These are phyloP conservation scores for Drymodes brunneopygia DNA, from an alignment of 2,113 vertebrate genomes.

Conservation along the genomic window DNA sequence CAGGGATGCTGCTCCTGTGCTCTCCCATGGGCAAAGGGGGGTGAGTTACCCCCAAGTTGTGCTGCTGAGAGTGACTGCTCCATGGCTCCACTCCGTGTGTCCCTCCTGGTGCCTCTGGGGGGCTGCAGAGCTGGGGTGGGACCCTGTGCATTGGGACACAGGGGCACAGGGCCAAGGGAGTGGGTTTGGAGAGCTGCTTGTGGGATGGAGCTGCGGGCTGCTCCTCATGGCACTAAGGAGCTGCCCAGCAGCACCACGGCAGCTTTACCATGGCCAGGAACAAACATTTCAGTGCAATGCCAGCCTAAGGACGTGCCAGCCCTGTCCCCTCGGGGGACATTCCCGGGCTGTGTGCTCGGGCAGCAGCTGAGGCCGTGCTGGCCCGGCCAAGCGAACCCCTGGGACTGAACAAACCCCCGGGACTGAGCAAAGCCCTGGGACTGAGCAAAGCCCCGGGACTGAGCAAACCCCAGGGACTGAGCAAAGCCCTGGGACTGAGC, in stretches of 20 bases:
- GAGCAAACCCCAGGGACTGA: too few relatives aligned
- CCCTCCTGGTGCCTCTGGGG: background rate
- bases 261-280: background rate
- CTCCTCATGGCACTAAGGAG: fast-evolving
- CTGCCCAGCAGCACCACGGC: background rate
- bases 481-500: too few relatives aligned
- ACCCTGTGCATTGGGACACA: fast-evolving
- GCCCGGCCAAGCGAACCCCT: too few relatives aligned
- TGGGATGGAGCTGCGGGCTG: background rate
- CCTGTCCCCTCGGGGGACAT: background rate
- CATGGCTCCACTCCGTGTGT: fast-evolving
- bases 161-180: background rate
- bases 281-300: background rate
- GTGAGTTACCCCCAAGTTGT: background rate
- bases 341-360: background rate
- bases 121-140: background rate
- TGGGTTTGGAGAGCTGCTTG: too few relatives aligned
- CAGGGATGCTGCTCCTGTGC: background rate
- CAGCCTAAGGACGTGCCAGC: background rate
- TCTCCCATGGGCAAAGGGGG: background rate
- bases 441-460: too few relatives aligned
- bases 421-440: background rate
- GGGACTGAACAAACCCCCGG: too few relatives aligned
- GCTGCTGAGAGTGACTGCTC: too few relatives aligned
- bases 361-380: background rate